Percentiles rank a stretch among this genome's conserved stretches.
Evolutionary conservation across 2,888 invertebrate genomes (phyloP).

Genomic region (Phortica okadai): DNA sequence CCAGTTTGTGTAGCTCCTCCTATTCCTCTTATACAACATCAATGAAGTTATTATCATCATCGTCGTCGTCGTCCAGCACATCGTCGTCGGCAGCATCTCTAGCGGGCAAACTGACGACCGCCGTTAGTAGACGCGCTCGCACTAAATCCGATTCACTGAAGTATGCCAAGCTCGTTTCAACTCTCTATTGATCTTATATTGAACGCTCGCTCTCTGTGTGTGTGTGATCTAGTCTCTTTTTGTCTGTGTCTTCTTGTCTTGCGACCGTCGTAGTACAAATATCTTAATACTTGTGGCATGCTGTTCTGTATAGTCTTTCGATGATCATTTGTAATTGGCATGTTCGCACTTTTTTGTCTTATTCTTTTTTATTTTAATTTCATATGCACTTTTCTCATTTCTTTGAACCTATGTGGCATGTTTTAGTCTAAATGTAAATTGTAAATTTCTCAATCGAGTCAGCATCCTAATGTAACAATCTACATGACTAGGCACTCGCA

Average conservation of each 20-base stretch:
- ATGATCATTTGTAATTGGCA: slow-evolving; percentile 7
- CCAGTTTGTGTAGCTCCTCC: slow-evolving; percentile 48
- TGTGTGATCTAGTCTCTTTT: slow-evolving; percentile 24
- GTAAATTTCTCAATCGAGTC: neutral
- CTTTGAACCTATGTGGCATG: no score
- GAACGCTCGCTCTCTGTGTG: slow-evolving; percentile 35
- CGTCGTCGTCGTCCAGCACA: slow-evolving; percentile 57
- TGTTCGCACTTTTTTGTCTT: slow-evolving; percentile 3
- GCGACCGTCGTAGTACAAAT: neutral
- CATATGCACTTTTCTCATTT: slow-evolving; percentile 1
- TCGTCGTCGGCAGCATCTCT: slow-evolving; percentile 53
- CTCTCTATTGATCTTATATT: slow-evolving; percentile 15
- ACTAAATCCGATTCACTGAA: slow-evolving; percentile 74
- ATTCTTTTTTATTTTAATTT: neutral
- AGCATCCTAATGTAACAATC: neutral
- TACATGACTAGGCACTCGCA: slow-evolving; percentile 59
- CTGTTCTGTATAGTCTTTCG: neutral
- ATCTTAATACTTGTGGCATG: slow-evolving; percentile 5
- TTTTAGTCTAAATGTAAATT: neutral
- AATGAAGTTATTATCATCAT: slow-evolving; percentile 42
- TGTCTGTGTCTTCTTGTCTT: slow-evolving; percentile 39
- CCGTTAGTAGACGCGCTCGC: slow-evolving; percentile 67
- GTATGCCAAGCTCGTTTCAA: slow-evolving; percentile 63
- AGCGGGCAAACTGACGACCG: slow-evolving; percentile 53
- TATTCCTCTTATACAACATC: slow-evolving; percentile 63